Conservation (phyloP, 2,797 vertebrate species). For the Prunella strophiata region DNA sequence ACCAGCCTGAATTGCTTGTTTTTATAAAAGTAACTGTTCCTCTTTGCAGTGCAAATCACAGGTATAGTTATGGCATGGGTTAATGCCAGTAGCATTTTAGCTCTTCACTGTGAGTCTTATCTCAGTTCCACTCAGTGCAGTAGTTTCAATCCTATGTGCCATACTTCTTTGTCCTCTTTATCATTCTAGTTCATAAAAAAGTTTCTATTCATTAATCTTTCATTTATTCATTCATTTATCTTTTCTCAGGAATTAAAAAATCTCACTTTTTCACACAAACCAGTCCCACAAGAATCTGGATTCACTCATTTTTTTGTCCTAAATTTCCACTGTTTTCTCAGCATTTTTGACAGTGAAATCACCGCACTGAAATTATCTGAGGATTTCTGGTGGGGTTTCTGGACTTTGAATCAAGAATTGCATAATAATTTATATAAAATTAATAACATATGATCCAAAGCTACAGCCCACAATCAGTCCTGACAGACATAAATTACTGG, state of each 20-base stretch:
- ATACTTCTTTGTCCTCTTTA: neutral
- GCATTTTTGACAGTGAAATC: neutral
- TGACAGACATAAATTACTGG: neutral
- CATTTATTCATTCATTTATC: neutral
- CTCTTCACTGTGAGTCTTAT: neutral
- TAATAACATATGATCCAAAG: neutral
- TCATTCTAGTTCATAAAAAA: neutral
- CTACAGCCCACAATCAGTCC: neutral
- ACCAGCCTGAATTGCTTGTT: neutral
- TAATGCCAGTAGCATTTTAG: neutral
- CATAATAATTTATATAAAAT: neutral
- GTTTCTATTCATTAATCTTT: neutral
- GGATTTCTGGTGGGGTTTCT: neutral
- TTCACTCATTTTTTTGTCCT: neutral
- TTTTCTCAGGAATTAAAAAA: neutral
- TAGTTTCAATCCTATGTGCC: neutral
- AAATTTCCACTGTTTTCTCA: neutral
- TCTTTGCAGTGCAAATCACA: neutral
- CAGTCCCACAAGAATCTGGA: neutral
- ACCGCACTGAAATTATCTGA: neutral
- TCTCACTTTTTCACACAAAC: fast-evolving
- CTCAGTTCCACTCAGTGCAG: neutral
- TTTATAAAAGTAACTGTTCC: neutral
- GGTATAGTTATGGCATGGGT: neutral
- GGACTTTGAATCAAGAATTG: neutral